Evolutionary conservation across 2,113 vertebrate genomes (phyloP).

Genomic region (Oryzias javanicus): DNA sequence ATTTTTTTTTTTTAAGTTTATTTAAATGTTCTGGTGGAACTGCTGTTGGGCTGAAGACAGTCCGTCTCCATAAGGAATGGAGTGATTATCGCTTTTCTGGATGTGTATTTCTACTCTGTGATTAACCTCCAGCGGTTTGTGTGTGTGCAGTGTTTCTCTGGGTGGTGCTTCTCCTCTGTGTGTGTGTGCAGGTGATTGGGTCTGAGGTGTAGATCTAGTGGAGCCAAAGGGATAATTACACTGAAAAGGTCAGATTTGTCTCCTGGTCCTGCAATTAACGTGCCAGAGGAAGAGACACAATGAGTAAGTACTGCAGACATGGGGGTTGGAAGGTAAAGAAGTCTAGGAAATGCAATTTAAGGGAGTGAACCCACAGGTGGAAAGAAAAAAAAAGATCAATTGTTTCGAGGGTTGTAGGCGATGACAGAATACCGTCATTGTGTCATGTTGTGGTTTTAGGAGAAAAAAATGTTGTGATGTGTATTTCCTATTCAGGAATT

Average conservation of each 20-base stretch:
- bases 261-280: slow-evolving; percentile 56
- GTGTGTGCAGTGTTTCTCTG: slow-evolving; percentile 29
- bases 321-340: not conserved
- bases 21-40: slow-evolving; percentile 1
- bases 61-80: slow-evolving; percentile 37
- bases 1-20: slow-evolving; percentile 1
- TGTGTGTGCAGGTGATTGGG: slow-evolving; percentile 40
- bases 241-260: slow-evolving; percentile 66
- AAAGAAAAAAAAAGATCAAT: not conserved
- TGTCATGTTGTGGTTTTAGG: not conserved
- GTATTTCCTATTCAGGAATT: too few relatives aligned
- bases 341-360: not conserved
- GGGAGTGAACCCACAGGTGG: slow-evolving; percentile 1
- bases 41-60: slow-evolving; percentile 12
- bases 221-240: slow-evolving; percentile 61
- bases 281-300: slow-evolving; percentile 11
- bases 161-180: slow-evolving; percentile 12
- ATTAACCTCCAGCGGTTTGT: slow-evolving; percentile 50
- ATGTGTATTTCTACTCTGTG: slow-evolving; percentile 45
- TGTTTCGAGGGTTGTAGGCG: not conserved
- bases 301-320: slow-evolving; percentile 22
- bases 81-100: slow-evolving; percentile 47
- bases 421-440: not conserved
- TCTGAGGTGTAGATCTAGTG: slow-evolving; percentile 51
- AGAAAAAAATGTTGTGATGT: not conserved